Conservation (phyloP, 2,797 vertebrate species). For the Gymnothorax reevesii region DNA sequence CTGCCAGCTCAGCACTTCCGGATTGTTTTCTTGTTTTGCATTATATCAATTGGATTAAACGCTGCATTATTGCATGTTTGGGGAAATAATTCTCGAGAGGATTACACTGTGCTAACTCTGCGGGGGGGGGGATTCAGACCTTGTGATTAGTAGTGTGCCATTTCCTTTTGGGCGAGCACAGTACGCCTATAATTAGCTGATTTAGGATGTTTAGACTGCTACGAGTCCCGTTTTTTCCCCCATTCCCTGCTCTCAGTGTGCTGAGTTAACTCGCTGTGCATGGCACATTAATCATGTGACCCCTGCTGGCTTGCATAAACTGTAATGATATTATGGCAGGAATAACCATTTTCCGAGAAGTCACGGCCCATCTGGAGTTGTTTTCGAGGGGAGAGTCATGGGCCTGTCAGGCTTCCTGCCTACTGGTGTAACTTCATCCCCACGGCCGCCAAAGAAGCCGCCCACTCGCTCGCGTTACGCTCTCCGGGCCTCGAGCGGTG, state of each 20-base stretch:
- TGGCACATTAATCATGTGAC: neutral
- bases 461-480: neutral
- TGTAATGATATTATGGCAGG: slow-evolving; percentile 15
- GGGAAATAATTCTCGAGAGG: neutral
- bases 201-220: neutral
- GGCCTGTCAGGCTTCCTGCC: slow-evolving; percentile 19
- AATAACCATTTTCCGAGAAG: slow-evolving; percentile 20
- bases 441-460: neutral
- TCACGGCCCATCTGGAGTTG: slow-evolving; percentile 4
- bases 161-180: slow-evolving; percentile 20
- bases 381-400: neutral
- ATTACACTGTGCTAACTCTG: slow-evolving; percentile 3
- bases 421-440: slow-evolving; percentile 7
- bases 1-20: neutral
- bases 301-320: slow-evolving; percentile 13
- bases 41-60: neutral
- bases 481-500: neutral
- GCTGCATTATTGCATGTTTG: neutral
- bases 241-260: neutral
- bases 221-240: neutral
- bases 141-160: neutral
- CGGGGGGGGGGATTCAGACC: slow-evolving; percentile 12
- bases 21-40: neutral
- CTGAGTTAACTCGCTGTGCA: neutral
- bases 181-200: slow-evolving; percentile 10